These are phyloP conservation scores for Cylas formicarius DNA, from an alignment of 1,140 invertebrate species.

Conservation along the genomic window DNA sequence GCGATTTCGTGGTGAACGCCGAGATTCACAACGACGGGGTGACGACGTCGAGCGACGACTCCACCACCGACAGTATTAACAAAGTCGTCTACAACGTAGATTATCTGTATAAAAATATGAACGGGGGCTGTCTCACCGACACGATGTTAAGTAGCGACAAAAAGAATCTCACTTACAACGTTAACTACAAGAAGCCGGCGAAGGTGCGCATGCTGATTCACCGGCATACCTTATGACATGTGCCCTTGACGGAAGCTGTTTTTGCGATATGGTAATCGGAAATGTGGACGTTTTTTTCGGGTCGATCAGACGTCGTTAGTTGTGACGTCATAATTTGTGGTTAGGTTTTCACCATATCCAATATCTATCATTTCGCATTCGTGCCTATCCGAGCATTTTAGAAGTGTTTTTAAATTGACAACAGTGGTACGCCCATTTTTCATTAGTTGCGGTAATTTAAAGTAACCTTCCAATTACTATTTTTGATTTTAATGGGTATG, in stretches of 20 bases:
- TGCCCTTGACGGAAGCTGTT: slow-evolving; percentile 5
- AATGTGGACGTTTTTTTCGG: no score
- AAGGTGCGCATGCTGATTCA: slow-evolving; percentile 38
- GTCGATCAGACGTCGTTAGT: no score
- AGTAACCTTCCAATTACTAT: no score
- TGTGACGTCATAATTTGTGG: no score
- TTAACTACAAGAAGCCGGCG: slow-evolving; percentile 31
- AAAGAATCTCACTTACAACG: slow-evolving; percentile 19
- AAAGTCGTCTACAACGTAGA: slow-evolving; percentile 24
- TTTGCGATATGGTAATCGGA: no score
- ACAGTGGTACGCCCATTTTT: no score
- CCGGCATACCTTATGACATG: slow-evolving; percentile 42
- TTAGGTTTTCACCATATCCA: no score
- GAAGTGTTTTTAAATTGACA: no score
- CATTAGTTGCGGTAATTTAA: no score
- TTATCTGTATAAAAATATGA: slow-evolving; percentile 20
- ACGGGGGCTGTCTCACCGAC: slow-evolving; percentile 14
- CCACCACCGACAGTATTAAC: slow-evolving; percentile 17
- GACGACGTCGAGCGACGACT: slow-evolving; percentile 1
- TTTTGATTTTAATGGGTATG: no score
- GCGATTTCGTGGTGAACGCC: slow-evolving; percentile 13
- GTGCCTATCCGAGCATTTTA: no score
- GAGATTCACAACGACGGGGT: slow-evolving; percentile 21
- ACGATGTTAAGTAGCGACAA: slow-evolving; percentile 12
- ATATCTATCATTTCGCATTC: no score